Evolutionary conservation across 2,113 vertebrate species (phyloP).

Genomic region (Pomatorhinus ruficollis): DNA sequence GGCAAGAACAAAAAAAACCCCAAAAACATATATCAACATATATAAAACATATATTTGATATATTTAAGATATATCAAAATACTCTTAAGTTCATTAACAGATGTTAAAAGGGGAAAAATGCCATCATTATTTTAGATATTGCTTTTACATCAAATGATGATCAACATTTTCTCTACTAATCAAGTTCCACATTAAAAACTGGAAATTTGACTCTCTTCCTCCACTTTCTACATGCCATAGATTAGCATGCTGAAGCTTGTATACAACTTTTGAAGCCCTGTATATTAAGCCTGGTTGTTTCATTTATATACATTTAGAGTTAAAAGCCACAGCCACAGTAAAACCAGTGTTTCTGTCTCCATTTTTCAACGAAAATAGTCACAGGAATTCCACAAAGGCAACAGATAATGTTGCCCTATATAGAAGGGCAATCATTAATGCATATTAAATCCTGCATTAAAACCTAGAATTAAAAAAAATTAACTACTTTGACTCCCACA

Average conservation of each 20-base stretch:
- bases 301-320: neutral
- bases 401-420: neutral
- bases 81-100: neutral
- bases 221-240: neutral
- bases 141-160: neutral
- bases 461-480: neutral
- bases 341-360: neutral
- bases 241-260: neutral
- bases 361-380: neutral
- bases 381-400: neutral
- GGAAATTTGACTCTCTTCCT: neutral
- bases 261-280: neutral
- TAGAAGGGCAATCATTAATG: neutral
- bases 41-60: too few species aligned
- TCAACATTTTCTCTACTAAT: neutral
- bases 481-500: neutral
- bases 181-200: neutral
- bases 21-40: too few species aligned
- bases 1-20: constrained; percentile 28
- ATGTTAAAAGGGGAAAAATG: neutral
- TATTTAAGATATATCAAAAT: neutral
- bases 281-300: neutral
- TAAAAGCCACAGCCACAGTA: neutral
- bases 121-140: neutral
- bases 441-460: neutral